Base-by-base conservation (phyloP, 1,140 invertebrate species). In the Lasioglossum baleicum region DNA sequence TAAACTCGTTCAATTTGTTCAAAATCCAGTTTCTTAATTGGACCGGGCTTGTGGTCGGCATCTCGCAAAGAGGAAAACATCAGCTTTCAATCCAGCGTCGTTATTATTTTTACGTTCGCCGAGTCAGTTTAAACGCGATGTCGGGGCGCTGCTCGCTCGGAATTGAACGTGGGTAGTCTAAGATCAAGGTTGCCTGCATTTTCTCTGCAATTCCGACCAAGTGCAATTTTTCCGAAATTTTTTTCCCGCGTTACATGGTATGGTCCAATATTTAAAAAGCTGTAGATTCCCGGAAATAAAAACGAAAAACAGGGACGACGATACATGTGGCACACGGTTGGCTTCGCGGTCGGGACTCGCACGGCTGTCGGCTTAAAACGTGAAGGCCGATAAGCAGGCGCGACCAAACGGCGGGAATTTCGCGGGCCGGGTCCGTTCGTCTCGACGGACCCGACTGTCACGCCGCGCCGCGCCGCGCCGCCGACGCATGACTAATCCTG, bases 371-470 rank as follows among this genome's bases (percentile, higher is more conserved):
- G 73, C 83, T 87, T 83, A 86, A 86, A 75, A 66, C 77, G 73
- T 81, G 71, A 51, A 73, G 60, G 67, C 61, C 75, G 81, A 83
- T 87, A 87, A 87, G 71, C 84, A 86, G 85, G 77, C 85, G 84
- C 81, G 85, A 86, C 85, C 67, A 86, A 86, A 86, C 76, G 65
- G n/a, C 26, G n/a, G 61, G 75, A 76, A 86, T 86, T 86, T 86
- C 74, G 76, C 69, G 80, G 68, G 35, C 40, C 26, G 60, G 20
- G 40, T 61, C 56, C 35, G 35, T 35, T 3, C 35, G n/a, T 3
- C 53, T 2, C 7, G 64, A 31, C 75, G 48, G 22, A 74, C 26
- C 26, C 26, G 26, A 26, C 70, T 74, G 81, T 83, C 81, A 75
- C 70, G 51, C 66, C 48, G 80, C 35, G 35, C 35, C 35, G 35